These are phyloP conservation scores for Dasyornis broadbenti DNA, from an alignment of 2,113 vertebrate genomes.

Conservation along the genomic window DNA sequence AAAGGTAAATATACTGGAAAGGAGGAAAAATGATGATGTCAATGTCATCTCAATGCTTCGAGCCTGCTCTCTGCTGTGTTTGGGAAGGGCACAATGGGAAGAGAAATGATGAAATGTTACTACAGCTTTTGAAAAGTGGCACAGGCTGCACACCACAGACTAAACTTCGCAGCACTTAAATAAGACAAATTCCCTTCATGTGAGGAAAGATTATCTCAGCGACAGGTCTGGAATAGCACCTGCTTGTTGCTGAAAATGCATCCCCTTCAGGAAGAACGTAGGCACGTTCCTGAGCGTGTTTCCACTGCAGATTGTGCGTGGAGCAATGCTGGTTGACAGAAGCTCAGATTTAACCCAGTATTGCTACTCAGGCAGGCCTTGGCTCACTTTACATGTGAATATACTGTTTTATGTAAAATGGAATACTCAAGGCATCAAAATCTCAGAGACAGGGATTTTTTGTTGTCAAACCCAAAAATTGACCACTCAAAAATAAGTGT, in stretches of 20 bases:
- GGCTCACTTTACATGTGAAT: not conserved
- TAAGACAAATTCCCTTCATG: not conserved
- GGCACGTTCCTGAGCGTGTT: not conserved
- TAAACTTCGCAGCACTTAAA: not conserved
- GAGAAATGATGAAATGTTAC: not conserved
- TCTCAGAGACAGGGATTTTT: not conserved
- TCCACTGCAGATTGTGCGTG: not conserved
- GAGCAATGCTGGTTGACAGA: rapidly evolving
- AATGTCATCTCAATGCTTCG: not conserved
- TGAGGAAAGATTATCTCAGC: not conserved
- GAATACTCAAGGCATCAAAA: not conserved
- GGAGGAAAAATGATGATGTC: not conserved
- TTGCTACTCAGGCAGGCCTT: not conserved
- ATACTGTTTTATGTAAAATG: not conserved
- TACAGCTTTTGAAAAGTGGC: not conserved
- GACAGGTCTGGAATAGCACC: not conserved
- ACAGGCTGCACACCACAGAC: not conserved
- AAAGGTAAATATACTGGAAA: not conserved
- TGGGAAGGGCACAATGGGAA: not conserved
- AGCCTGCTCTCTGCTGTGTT: not conserved
- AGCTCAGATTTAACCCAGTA: not conserved
- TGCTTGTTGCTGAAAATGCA: not conserved
- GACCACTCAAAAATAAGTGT: not conserved
- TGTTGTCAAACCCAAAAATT: not conserved
- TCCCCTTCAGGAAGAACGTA: not conserved